These are phyloP conservation scores for Epinephelus fuscoguttatus DNA, from an alignment of 2,113 vertebrate species.

Conservation along the genomic window DNA sequence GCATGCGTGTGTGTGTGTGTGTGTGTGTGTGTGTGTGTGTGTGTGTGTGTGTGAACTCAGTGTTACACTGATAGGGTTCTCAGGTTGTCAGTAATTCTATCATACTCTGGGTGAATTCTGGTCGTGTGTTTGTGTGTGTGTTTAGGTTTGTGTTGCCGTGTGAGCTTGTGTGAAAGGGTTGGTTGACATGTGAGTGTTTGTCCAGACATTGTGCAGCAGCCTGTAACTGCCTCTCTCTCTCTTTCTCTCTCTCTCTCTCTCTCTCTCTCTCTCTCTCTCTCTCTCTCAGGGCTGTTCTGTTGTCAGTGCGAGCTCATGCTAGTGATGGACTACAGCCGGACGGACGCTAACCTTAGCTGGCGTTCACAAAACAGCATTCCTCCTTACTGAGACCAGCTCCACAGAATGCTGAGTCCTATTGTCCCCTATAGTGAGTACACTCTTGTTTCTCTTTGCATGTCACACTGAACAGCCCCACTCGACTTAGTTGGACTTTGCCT, in stretches of 20 bases:
- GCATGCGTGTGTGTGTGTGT: slow-evolving; percentile 7
- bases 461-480: slow-evolving; percentile 36
- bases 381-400: slow-evolving; percentile 84
- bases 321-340: slow-evolving; percentile 85
- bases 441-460: slow-evolving; percentile 47
- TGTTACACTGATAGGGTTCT: slow-evolving; percentile 61
- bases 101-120: slow-evolving; percentile 44
- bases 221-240: slow-evolving; percentile 61
- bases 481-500: slow-evolving; percentile 72
- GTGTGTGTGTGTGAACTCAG: slow-evolving; percentile 12
- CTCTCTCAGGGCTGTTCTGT: slow-evolving; percentile 72
- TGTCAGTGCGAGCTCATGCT: slow-evolving; percentile 73
- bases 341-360: slow-evolving; percentile 80
- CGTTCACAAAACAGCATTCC: slow-evolving; percentile 81
- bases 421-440: slow-evolving; percentile 87
- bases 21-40: not conserved
- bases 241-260: slow-evolving; percentile 18
- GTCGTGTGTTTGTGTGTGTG: slow-evolving; percentile 44
- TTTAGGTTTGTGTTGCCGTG: slow-evolving; percentile 50
- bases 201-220: slow-evolving; percentile 75
- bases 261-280: slow-evolving; percentile 44
- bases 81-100: slow-evolving; percentile 67
- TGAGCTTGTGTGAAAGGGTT: slow-evolving; percentile 53
- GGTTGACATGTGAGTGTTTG: slow-evolving; percentile 74
- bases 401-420: slow-evolving; percentile 90